phyloP scores from a whole-genome alignment of 2,888 invertebrate genomes.

The Luperina nickerlii region DNA sequence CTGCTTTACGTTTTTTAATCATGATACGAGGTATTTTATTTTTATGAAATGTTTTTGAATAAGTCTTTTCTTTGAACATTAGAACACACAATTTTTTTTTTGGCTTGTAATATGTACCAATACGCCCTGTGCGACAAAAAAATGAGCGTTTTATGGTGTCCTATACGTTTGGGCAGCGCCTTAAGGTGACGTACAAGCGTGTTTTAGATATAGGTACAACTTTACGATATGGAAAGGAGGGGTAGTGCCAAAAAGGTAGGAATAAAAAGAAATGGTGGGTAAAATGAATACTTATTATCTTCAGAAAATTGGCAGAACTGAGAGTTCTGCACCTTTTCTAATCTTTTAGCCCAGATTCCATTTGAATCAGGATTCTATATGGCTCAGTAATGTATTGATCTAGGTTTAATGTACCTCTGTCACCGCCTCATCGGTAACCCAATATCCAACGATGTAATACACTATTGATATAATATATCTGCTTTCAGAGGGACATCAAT shows the following conservation, averaged over 20 bases:
- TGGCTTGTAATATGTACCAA: background rate
- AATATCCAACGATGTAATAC: slow-evolving; percentile 9
- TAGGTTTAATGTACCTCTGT: background rate
- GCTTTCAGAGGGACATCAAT: background rate
- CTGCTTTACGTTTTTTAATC: background rate
- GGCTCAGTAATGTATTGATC: background rate
- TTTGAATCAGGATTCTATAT: background rate
- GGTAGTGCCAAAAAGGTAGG: background rate
- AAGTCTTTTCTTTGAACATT: background rate
- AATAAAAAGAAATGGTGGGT: background rate
- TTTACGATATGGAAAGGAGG: background rate
- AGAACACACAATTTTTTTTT: background rate
- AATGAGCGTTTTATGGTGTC: background rate
- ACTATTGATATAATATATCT: background rate
- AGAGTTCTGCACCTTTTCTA: background rate
- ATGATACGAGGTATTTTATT: background rate
- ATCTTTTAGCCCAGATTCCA: background rate
- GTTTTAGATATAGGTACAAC: background rate
- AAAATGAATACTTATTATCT: background rate
- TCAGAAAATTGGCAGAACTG: background rate
- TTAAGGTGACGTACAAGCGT: background rate
- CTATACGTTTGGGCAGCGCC: background rate
- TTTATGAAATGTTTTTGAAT: background rate
- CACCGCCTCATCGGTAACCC: background rate
- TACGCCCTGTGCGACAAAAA: background rate